Evolutionary conservation across 2,113 vertebrate genomes (phyloP), one percentile per base, ranked within the genome.

Genomic region (Neodontobutis hainanensis): DNA sequence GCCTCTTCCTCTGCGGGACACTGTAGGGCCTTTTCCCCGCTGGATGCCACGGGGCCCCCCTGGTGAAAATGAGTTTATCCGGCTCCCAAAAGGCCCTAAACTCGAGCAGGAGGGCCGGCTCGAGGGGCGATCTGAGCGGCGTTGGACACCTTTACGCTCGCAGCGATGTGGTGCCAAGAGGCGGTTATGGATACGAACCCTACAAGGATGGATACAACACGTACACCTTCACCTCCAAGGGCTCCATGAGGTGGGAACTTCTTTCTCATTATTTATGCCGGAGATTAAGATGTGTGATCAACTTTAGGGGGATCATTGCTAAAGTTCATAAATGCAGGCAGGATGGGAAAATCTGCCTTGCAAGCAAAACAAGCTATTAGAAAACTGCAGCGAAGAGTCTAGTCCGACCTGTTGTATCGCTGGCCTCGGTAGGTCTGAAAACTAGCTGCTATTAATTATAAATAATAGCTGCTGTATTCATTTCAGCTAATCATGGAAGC

Each of bases 71-170:
- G 91, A 92, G 83, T 44, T 0, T 43, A 0, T 78, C 73, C 82
- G 87, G 79, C 0, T 92, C 91, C 0, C 90, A 92, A 48, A 83
- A 68, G 15, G 70, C 0, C 4, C 70, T 92, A 8, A 70, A 75
- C 65, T 15, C 45, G 52, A 5, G 11, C 12, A 75, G 78, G 15
- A 38, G 15, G 52, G 5, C 0, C 49, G 52, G 46, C 0, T 92
- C 90, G 15, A 89, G 44, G n/a, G 49, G 55, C 10, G 90, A 93
- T 45, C 2, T 91, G 60, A 44, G 38, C 14, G 53, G 52, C 8
- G 68, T 32, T 0, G 38, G 47, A 10, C 64, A 65, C 11, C 48
- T 48, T 2, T 90, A 86, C 65, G 36, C 75, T 8, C 91, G 81
- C 43, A 86, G 76, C 51, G 92, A 92, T 4, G 46, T 66, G 4